These are phyloP conservation scores for Dichetophora obliterata DNA, from an alignment of 2,888 invertebrate species.

Conservation along the genomic window DNA sequence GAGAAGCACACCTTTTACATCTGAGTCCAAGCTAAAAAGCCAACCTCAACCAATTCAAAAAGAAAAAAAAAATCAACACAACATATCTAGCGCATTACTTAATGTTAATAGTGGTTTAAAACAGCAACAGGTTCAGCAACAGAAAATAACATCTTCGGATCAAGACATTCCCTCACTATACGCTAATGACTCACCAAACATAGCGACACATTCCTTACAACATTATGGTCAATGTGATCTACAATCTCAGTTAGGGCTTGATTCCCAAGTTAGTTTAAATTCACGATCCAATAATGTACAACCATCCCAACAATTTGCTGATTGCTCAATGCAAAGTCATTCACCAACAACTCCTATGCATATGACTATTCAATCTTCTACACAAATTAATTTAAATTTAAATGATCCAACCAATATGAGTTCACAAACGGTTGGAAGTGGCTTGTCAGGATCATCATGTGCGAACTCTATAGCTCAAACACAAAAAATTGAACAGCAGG, in stretches of 20 bases:
- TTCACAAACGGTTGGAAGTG: conserved; percentile 65
- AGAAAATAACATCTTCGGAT: conserved; percentile 4
- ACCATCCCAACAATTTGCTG: conserved; percentile 70
- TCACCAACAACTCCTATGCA: conserved; percentile 72
- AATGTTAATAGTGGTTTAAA: conserved; percentile 26
- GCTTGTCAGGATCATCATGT: conserved; percentile 50
- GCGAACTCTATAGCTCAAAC: conserved; percentile 46
- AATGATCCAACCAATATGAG: conserved; percentile 54
- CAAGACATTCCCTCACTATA: conserved; percentile 73
- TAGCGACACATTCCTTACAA: conserved; percentile 81
- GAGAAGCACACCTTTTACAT: conserved; percentile 50
- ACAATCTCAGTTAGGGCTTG: conserved; percentile 87
- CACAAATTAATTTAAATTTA: conserved; percentile 60
- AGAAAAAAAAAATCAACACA: conserved; percentile 21
- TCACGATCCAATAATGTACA: conserved; percentile 74
- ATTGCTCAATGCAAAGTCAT: conserved; percentile 79
- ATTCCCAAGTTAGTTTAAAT: conserved; percentile 90
- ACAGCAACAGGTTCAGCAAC: conserved; percentile 28
- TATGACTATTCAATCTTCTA: conserved; percentile 74
- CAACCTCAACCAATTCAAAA: conserved; percentile 13
- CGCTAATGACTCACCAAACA: conserved; percentile 86
- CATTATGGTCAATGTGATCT: conserved; percentile 85
- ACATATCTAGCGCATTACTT: conserved; percentile 68
- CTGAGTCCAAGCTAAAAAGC: conserved; percentile 42
- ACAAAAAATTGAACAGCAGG: conserved; percentile 65